These are phyloP conservation scores for Actinemys pallida DNA, from an alignment of 2,113 vertebrate species.

Conservation along the genomic window DNA sequence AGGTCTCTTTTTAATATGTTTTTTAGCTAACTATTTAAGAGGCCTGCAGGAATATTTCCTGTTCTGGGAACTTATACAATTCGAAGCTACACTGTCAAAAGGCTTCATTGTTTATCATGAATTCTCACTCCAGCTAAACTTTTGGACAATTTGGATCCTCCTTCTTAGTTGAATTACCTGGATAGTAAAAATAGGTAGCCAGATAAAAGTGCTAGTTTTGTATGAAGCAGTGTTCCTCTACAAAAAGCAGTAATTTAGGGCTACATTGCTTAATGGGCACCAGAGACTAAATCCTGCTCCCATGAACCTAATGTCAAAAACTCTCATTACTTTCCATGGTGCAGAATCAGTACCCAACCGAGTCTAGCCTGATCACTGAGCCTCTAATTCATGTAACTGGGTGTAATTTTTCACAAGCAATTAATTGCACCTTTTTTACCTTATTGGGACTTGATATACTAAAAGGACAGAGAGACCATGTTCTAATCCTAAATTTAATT, in stretches of 20 bases:
- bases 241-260: not conserved
- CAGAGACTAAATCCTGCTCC: too few relatives aligned
- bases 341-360: too few relatives aligned
- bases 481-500: not conserved
- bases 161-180: not conserved
- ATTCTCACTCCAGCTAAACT: not conserved
- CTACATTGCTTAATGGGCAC: too few relatives aligned
- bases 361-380: too few relatives aligned
- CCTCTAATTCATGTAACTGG: too few relatives aligned
- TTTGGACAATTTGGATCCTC: not conserved
- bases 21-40: slow-evolving; percentile 7
- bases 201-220: not conserved
- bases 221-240: not conserved
- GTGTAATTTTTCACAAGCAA: not conserved
- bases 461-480: not conserved
- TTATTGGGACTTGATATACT: not conserved
- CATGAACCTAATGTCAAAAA: too few relatives aligned
- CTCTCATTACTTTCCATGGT: too few relatives aligned
- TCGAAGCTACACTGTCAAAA: not conserved
- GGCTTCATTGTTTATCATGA: not conserved
- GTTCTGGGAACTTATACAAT: not conserved
- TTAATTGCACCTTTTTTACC: not conserved
- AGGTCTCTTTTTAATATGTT: not conserved
- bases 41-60: not conserved
- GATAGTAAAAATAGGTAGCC: not conserved